Conservation (phyloP, 2,113 vertebrate species). For the Sarotherodon lohbergeri region DNA sequence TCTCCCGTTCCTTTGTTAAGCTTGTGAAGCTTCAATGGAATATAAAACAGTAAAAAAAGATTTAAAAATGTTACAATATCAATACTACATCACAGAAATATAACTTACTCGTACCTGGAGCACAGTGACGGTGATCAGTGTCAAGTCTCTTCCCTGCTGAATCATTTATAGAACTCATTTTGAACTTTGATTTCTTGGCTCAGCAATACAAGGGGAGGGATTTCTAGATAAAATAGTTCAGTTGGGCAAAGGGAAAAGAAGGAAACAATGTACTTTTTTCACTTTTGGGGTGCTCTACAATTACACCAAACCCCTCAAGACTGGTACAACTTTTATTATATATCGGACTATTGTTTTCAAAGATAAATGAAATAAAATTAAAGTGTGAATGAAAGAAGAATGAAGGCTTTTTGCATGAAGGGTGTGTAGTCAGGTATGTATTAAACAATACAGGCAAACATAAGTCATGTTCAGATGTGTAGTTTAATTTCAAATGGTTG, state of each 20-base stretch:
- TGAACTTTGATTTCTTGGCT: not conserved
- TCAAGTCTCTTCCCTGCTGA: not conserved
- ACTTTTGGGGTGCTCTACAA: not conserved
- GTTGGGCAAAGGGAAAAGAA: not conserved
- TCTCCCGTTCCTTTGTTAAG: not conserved
- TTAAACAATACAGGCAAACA: not conserved
- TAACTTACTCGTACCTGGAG: not conserved
- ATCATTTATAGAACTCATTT: not conserved
- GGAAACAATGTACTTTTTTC: not conserved
- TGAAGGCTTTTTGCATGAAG: not conserved
- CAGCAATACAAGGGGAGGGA: not conserved
- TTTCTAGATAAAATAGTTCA: not conserved
- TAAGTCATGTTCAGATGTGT: not conserved
- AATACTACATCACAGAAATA: not conserved
- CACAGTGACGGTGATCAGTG: not conserved
- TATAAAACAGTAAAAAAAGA: not conserved
- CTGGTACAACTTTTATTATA: not conserved
- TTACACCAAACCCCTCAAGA: rapidly evolving
- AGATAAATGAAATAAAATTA: not conserved
- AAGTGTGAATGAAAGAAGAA: not conserved
- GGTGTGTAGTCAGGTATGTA: not conserved
- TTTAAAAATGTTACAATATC: not conserved
- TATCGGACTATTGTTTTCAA: not conserved
- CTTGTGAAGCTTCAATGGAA: not conserved
- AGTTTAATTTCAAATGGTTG: not conserved